Percentiles rank a stretch among this genome's conserved stretches.
These are phyloP conservation scores for Carpatolechia fugitivella DNA, from an alignment of 2,888 invertebrate genomes.

Conservation along the genomic window DNA sequence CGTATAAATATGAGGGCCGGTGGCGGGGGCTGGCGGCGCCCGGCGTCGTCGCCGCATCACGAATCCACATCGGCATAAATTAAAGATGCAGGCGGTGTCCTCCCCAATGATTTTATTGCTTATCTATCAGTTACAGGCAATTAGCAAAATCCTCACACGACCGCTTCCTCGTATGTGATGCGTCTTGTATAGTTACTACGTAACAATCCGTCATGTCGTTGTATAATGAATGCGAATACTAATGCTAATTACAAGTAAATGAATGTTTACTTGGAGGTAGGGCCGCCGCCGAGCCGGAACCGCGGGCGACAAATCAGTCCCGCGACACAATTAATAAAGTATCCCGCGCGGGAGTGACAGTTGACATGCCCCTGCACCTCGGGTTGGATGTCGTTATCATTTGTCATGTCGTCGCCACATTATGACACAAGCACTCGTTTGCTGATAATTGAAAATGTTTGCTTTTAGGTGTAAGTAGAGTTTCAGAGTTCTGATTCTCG, in stretches of 20 bases:
- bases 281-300: background rate
- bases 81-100: slow-evolving; percentile 75
- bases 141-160: slow-evolving; percentile 68
- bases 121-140: slow-evolving; percentile 70
- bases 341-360: slow-evolving; percentile 9
- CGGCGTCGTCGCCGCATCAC: slow-evolving; percentile 71
- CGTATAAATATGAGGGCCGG: slow-evolving; percentile 78
- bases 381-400: slow-evolving; percentile 5
- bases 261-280: slow-evolving; percentile 4
- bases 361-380: slow-evolving; percentile 11
- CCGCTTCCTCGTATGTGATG: slow-evolving; percentile 52
- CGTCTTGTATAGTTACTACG: slow-evolving; percentile 47
- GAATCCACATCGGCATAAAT: slow-evolving; percentile 74
- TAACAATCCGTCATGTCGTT: slow-evolving; percentile 36
- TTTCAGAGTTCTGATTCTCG: background rate
- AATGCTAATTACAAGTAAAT: slow-evolving; percentile 10
- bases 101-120: slow-evolving; percentile 74
- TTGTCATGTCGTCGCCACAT: slow-evolving; percentile 17
- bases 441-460: background rate
- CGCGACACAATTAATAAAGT: slow-evolving; percentile 10
- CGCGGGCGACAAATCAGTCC: background rate
- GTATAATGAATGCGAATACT: background rate
- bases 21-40: slow-evolving; percentile 71
- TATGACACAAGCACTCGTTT: background rate
- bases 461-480: background rate